A percentile compares a stretch with the other conserved stretches of the same genome.
phyloP scores from a whole-genome alignment of 2,797 vertebrate species.

The Podargus strigoides region DNA sequence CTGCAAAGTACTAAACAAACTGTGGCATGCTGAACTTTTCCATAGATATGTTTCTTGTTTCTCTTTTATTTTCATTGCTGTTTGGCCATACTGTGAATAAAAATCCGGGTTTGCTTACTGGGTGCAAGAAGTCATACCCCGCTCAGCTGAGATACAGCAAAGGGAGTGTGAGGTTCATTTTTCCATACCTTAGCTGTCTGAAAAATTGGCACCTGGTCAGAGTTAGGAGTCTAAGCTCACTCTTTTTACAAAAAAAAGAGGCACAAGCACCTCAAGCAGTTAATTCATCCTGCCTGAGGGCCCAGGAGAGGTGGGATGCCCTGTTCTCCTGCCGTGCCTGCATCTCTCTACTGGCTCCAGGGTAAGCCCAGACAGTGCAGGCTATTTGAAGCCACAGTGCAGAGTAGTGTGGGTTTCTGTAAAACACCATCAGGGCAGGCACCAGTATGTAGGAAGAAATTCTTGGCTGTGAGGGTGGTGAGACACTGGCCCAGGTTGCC shows the following conservation, averaged over 20 bases:
- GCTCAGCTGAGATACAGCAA: background rate
- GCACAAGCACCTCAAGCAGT: background rate
- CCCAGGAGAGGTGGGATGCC: background rate
- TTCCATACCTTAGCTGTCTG: background rate
- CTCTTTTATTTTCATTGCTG: background rate
- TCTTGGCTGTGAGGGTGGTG: no score
- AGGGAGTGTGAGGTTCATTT: background rate
- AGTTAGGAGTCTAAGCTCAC: background rate
- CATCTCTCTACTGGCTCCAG: background rate
- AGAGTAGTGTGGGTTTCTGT: background rate
- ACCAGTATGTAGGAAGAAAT: no score
- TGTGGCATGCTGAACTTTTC: accelerated
- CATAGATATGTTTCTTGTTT: background rate
- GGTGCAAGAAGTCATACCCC: background rate
- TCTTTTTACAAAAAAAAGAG: background rate
- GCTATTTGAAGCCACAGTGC: background rate
- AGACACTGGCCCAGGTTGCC: no score
- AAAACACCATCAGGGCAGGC: background rate
- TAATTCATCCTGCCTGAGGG: background rate
- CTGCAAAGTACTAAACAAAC: background rate
- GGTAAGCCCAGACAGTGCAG: background rate
- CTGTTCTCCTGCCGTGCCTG: background rate
- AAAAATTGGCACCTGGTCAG: background rate
- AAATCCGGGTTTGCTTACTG: background rate
- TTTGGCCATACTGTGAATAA: background rate